Base-by-base conservation (phyloP, 1,140 invertebrate genomes). In the Pseudomyrmex gracilis region DNA sequence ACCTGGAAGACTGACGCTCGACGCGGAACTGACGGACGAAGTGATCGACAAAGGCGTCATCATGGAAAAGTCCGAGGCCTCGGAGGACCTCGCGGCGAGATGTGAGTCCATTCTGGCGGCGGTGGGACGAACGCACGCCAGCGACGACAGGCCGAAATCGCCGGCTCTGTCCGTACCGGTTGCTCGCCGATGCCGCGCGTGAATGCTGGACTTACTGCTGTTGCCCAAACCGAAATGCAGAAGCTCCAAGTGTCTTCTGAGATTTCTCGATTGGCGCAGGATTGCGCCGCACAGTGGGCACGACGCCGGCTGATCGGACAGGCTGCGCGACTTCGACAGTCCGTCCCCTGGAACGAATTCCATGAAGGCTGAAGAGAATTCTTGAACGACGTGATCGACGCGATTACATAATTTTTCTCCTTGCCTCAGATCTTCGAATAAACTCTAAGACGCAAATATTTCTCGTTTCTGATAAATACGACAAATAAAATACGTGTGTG, bases 281-380 rank as follows among this genome's bases (percentile, higher is more conserved):
- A 91, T 93, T 22, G 92, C 93, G n/a, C 93, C 93, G 64, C 93
- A 94, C 57, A 94, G 66, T 20, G 93, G 93, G 85, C 93, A 94
- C 15, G 91, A 90, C 4, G 92, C 91, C 20, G 93, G 93, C 64
- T 94, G 93, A 87, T 94, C 93, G n/a, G 93, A 93, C 74, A 92
- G 88, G 43, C 89, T 92, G 85, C 90, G 85, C 71, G 78, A 76
- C 86, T 92, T 92, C 24, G 89, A 90, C 70, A 90, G 85, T 77
- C 89, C 87, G 60, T 90, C 91, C 68, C 91, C 92, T 93, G 85
- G 51, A 92, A 93, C 84, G 47, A 88, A 84, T 88, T 89, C 71
- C 73, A 53, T 66, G n/a, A 84, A 68, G 55, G 47, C 86, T 82
- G 60, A 57, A 82, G 53, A 85, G 12, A 71, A 47, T 53, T 34